A percentile compares a stretch with the other conserved stretches of the same genome.
These are phyloP conservation scores for Sebastes ruberrimus DNA, from an alignment of 2,797 vertebrate genomes.

Conservation along the genomic window DNA sequence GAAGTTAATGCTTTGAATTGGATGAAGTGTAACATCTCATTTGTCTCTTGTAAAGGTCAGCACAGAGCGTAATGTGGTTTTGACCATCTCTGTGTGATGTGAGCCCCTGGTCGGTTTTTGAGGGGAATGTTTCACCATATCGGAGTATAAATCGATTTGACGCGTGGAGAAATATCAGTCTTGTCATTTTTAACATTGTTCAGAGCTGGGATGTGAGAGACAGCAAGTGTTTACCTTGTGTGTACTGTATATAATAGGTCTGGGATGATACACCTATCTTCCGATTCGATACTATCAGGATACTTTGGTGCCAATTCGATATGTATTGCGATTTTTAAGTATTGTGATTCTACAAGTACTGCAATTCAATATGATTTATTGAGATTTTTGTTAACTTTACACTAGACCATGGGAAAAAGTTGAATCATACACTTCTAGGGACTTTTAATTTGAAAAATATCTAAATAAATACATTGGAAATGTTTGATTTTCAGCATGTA, in stretches of 20 bases:
- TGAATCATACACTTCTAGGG: no score
- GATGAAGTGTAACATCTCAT: constrained; percentile 47
- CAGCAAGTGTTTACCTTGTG: background rate
- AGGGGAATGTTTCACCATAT: background rate
- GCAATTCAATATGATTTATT: no score
- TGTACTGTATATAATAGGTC: background rate
- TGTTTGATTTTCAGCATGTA: no score
- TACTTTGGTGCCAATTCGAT: no score
- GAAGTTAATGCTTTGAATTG: constrained; percentile 38
- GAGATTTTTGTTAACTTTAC: no score
- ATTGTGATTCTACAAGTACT: no score
- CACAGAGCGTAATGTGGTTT: constrained; percentile 8
- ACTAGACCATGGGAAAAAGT: no score
- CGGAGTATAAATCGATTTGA: background rate
- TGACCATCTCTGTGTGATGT: constrained; percentile 4
- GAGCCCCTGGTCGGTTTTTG: background rate
- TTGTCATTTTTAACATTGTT: constrained; percentile 1
- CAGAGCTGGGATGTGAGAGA: background rate
- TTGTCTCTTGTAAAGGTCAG: constrained; percentile 60
- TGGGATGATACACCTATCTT: no score
- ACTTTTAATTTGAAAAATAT: no score
- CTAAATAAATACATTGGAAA: no score
- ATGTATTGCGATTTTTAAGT: no score
- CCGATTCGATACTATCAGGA: no score
- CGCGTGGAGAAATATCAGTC: constrained; percentile 14